Evolutionary conservation across 2,113 vertebrate genomes (phyloP).

Genomic region (Seriola rivoliana): DNA sequence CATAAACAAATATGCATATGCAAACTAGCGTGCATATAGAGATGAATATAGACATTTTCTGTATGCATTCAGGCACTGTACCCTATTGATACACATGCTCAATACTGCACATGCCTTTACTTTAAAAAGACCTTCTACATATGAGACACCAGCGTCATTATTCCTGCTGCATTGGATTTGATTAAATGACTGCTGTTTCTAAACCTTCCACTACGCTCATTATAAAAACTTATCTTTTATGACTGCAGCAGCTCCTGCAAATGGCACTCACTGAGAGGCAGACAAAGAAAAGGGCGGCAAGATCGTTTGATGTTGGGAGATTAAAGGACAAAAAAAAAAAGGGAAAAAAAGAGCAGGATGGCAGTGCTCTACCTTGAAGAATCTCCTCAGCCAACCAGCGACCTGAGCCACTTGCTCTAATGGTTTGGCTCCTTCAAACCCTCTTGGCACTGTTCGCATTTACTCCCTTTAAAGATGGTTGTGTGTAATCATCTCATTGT

Average conservation of each 20-base stretch:
- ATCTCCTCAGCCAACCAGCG: slow-evolving; percentile 45
- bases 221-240: slow-evolving; percentile 68
- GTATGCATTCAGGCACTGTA: background rate
- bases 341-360: slow-evolving; percentile 4
- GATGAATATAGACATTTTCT: background rate
- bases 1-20: background rate
- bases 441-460: slow-evolving; percentile 36
- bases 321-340: slow-evolving; percentile 67
- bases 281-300: slow-evolving; percentile 48
- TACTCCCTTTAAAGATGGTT: slow-evolving; percentile 47
- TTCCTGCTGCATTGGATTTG: slow-evolving; percentile 58
- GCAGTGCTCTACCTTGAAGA: slow-evolving; percentile 44
- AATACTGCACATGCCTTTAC: slow-evolving; percentile 15
- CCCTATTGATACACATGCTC: background rate
- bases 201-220: slow-evolving; percentile 55
- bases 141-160: slow-evolving; percentile 43
- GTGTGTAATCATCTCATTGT: slow-evolving; percentile 66
- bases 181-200: slow-evolving; percentile 62
- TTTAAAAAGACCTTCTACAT: slow-evolving; percentile 20
- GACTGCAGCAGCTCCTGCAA: slow-evolving; percentile 47
- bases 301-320: slow-evolving; percentile 75
- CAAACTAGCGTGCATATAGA: background rate
- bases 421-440: slow-evolving; percentile 57
- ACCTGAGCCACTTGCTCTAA: slow-evolving; percentile 54
- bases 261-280: slow-evolving; percentile 33